These are phyloP conservation scores for Ictalurus punctatus DNA, from an alignment of 2,113 vertebrate genomes.

Conservation along the genomic window DNA sequence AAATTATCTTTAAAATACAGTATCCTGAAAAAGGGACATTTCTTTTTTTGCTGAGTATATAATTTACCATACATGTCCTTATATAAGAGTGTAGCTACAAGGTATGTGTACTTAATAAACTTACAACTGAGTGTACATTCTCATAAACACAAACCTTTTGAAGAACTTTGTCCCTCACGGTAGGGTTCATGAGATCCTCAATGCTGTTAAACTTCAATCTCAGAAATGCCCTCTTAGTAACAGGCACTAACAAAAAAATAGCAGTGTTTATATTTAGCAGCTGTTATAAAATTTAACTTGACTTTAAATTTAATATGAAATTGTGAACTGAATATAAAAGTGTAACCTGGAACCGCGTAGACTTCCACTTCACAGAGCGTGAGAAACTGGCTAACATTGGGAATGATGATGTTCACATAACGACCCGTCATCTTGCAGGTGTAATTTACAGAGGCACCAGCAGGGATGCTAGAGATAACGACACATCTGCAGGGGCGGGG, in stretches of 20 bases:
- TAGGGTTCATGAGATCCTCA: background rate
- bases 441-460: background rate
- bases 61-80: no score
- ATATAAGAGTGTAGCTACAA: no score
- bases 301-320: background rate
- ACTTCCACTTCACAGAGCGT: background rate
- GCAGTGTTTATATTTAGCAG: background rate
- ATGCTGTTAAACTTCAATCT: background rate
- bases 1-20: no score
- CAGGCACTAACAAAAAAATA: background rate
- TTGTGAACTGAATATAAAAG: background rate
- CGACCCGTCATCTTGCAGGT: background rate
- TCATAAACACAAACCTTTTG: constrained; percentile 3
- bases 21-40: no score
- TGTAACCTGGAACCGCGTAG: background rate
- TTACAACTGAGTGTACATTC: no score
- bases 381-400: background rate
- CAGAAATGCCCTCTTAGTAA: background rate
- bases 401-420: background rate
- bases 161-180: no score
- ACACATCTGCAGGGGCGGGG: background rate
- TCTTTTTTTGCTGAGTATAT: no score
- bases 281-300: background rate
- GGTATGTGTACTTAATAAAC: no score
- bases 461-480: background rate